Conservation (phyloP, 2,888 invertebrate species). For the Ormyrus rosae region DNA sequence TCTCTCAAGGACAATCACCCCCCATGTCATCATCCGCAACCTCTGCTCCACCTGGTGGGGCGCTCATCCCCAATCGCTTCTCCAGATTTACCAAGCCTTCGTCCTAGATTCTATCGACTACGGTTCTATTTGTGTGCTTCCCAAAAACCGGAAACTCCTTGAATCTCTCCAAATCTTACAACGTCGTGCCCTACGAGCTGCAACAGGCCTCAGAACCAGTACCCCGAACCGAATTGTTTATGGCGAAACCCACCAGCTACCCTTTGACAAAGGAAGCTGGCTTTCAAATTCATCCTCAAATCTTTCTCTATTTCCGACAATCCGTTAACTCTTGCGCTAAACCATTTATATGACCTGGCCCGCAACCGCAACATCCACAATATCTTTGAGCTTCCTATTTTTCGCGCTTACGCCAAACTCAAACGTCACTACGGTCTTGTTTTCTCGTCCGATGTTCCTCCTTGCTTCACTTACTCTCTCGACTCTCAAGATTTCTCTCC, state of each 20-base stretch:
- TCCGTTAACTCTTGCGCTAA: not conserved
- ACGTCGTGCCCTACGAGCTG: no score
- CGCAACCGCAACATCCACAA: not conserved
- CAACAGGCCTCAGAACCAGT: no score
- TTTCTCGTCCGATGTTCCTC: not conserved
- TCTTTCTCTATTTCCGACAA: not conserved
- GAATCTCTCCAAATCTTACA: no score
- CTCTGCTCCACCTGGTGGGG: not conserved
- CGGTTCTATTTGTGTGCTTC: no score
- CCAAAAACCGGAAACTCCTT: no score
- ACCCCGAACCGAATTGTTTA: no score
- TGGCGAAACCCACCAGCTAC: not conserved
- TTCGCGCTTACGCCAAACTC: not conserved
- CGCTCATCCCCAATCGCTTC: not conserved
- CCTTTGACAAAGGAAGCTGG: not conserved
- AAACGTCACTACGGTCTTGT: no score
- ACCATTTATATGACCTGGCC: no score
- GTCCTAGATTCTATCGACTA: no score
- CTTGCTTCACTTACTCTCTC: not conserved
- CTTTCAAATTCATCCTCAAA: not conserved
- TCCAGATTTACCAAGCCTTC: no score
- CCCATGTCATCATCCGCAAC: not conserved
- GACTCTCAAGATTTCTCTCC: not conserved
- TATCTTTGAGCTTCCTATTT: not conserved
- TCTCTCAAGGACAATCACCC: not conserved